Percentiles rank a stretch among this genome's conserved stretches.
These are phyloP conservation scores for Istiophorus platypterus DNA, from an alignment of 2,113 vertebrate genomes.

Conservation along the genomic window DNA sequence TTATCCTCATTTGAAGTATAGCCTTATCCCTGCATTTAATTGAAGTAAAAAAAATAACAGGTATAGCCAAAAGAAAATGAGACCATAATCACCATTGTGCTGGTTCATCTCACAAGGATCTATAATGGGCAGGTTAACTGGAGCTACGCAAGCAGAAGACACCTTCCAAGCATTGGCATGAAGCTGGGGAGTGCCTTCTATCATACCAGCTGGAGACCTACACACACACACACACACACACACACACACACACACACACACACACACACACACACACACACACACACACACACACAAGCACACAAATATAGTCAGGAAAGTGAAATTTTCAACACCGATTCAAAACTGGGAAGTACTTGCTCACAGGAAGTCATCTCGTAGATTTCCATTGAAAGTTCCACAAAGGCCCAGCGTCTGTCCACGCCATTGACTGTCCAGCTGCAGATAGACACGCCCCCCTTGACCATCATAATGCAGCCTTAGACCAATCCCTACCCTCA, in stretches of 20 bases:
- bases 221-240: conserved; percentile 35
- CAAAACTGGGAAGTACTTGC: conserved; percentile 38
- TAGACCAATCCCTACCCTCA: conserved; percentile 92
- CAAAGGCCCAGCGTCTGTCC: conserved; percentile 93
- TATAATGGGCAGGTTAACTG: conserved; percentile 92
- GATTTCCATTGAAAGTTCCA: conserved; percentile 97
- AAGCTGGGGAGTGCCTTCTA: conserved; percentile 97
- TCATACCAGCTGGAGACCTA: conserved; percentile 97
- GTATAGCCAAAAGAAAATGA: not conserved
- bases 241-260: conserved; percentile 31
- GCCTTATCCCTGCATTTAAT: not conserved
- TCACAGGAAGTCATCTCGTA: conserved; percentile 99
- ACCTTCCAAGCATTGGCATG: conserved; percentile 97
- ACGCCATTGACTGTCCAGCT: conserved; percentile 90
- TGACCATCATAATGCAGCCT: conserved; percentile 90
- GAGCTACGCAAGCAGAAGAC: conserved; percentile 92
- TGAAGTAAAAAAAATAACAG: not conserved
- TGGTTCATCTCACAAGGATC: conserved; percentile 96
- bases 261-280: conserved; percentile 22
- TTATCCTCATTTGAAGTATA: not conserved
- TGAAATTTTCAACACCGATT: not conserved
- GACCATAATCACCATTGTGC: conserved; percentile 88
- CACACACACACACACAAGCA: conserved; percentile 34
- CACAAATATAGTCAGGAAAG: conserved; percentile 10
- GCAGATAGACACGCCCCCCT: conserved; percentile 93